These are phyloP conservation scores for Serripes groenlandicus DNA, from an alignment of 2,888 invertebrate species.

Conservation along the genomic window DNA sequence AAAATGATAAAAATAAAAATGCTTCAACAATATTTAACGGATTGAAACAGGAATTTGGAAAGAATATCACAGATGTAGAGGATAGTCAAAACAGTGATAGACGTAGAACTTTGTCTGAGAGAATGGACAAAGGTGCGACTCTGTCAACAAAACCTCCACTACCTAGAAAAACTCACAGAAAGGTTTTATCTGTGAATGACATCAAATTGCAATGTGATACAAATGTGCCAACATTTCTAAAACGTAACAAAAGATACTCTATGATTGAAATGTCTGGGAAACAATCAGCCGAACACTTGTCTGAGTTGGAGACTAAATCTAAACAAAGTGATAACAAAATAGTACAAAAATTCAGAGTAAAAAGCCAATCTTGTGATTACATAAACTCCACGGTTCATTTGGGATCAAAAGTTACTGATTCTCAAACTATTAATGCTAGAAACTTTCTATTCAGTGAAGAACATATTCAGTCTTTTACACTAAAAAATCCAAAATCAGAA, in stretches of 20 bases:
- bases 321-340: neutral
- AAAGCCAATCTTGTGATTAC: slow-evolving; percentile 17
- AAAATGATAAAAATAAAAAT: neutral
- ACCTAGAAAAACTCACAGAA: slow-evolving; percentile 34
- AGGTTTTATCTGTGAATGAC: slow-evolving; percentile 56
- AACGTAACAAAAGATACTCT: slow-evolving; percentile 24
- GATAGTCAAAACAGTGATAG: neutral
- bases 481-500: neutral
- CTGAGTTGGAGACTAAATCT: neutral
- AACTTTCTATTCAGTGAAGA: slow-evolving; percentile 46
- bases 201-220: slow-evolving; percentile 2
- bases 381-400: neutral
- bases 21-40: neutral
- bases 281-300: neutral
- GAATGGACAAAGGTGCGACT: neutral
- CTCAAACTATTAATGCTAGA: too few relatives aligned
- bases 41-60: neutral
- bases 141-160: slow-evolving; percentile 53
- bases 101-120: slow-evolving; percentile 4
- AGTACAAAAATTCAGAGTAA: neutral
- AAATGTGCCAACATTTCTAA: neutral
- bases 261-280: slow-evolving; percentile 32
- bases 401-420: slow-evolving; percentile 1
- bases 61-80: neutral
- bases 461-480: slow-evolving; percentile 42